phyloP scores from a whole-genome alignment of 2,888 invertebrate species.

The Drosophila multiciliata region DNA sequence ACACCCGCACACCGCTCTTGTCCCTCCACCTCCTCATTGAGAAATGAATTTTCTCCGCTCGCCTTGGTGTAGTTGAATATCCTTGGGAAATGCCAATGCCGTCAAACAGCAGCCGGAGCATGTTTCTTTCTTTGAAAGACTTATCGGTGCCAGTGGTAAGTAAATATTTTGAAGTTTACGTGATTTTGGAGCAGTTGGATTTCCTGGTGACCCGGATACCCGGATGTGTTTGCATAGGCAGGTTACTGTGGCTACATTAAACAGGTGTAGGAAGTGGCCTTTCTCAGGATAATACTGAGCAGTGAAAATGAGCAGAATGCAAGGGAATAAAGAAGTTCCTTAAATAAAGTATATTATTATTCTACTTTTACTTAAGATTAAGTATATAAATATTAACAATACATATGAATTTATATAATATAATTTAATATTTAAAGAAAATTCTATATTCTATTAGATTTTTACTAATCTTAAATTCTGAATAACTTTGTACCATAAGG shows the following conservation, averaged over 20 bases:
- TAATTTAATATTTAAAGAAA: too few relatives aligned
- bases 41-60: conserved; percentile 58
- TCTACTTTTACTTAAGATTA: background rate
- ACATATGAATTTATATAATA: too few relatives aligned
- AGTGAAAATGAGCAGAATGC: background rate
- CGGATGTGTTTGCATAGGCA: conserved; percentile 66
- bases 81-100: conserved; percentile 68
- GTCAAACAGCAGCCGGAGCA: conserved; percentile 13
- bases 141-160: conserved; percentile 38
- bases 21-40: conserved; percentile 24
- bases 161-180: conserved; percentile 70
- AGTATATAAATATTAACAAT: background rate
- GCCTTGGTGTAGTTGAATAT: conserved; percentile 71
- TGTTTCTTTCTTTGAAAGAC: conserved; percentile 15
- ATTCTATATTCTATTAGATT: background rate
- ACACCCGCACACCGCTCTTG: conserved; percentile 48
- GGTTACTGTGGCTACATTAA: conserved; percentile 28
- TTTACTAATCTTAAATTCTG: too few relatives aligned
- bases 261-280: conserved; percentile 58
- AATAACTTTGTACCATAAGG: background rate
- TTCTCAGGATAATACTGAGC: conserved; percentile 9
- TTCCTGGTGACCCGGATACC: conserved; percentile 73
- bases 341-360: background rate
- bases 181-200: conserved; percentile 71
- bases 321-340: background rate